Base-by-base conservation (phyloP, 2,113 vertebrate species). In the Xiphorhynchus elegans region DNA sequence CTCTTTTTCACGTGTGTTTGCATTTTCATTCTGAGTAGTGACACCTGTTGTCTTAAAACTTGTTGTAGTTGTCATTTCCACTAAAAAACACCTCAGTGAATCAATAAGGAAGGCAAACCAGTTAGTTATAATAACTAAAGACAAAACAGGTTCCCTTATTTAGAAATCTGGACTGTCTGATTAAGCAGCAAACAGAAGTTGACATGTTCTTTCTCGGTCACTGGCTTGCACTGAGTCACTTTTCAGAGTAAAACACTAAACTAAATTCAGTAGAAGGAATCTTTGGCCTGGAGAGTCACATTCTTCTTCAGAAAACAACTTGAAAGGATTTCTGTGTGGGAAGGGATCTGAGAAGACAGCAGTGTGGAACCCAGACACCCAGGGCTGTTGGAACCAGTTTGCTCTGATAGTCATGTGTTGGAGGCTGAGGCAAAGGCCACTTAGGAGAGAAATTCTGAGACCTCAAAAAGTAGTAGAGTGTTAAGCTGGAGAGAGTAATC, bases 351-450 rank as follows among this genome's bases (percentile, higher is more conserved):
- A 52, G 55, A 31, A 67, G 42, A 42, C 59, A 40, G 13, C 24
- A 46, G n/a, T 37, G 35, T 62, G n/a, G 24, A 73, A 44, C 17
- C 13, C 67, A 42, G 67, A 39, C 21, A 50, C 3, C 12, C 16
- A 3, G 13, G 28, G 37, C 39, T 55, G 10, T 39, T 47, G 33
- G 37, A 67, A 29, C 25, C 23, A 31, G 19, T 55, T 84, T 70
- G 33, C 50, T 90, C 33, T 2, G 6, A 28, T 3, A 40, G 17
- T 26, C 0, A 2, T 11, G 1, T 55, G 26, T n/a, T 70, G 72
- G 42, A 74, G 29, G 33, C 3, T 39, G 39, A 14, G 46, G 13
- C 5, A 52, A 67, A 92, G 92, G 60, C 37, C 59, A 17, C 39
- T 80, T 35, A 14, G 46, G 50, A 53, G 26, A 92, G n/a, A 88